These are phyloP conservation scores for Tachuris rubrigastra DNA, from an alignment of 2,113 vertebrate genomes.

Conservation along the genomic window DNA sequence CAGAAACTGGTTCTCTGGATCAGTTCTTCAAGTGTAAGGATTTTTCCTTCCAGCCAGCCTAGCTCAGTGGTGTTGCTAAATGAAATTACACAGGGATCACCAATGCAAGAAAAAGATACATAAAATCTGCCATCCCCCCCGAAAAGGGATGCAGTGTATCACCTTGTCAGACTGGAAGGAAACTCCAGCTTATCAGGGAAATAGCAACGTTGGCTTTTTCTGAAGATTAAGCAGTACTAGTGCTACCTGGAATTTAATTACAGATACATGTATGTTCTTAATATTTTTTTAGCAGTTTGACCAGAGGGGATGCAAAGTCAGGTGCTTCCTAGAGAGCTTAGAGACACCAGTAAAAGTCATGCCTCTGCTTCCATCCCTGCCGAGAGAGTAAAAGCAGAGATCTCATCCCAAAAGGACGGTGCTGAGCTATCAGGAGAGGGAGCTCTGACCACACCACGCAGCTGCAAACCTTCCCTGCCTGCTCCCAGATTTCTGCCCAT, in stretches of 20 bases:
- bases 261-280: not conserved
- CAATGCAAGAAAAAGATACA: not conserved
- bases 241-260: not conserved
- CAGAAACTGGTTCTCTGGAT: not conserved
- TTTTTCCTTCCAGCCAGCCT: not conserved
- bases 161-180: not conserved
- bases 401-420: accelerated
- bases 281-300: not conserved
- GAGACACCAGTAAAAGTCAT: not conserved
- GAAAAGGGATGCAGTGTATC: not conserved
- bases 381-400: not conserved
- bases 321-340: not conserved
- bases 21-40: not conserved
- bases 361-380: not conserved
- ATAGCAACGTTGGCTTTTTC: not conserved
- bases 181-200: not conserved
- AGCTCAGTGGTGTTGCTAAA: not conserved
- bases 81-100: conserved; percentile 1
- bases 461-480: not conserved
- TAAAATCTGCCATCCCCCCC: not conserved
- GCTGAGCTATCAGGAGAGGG: conserved; percentile 28
- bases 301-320: not conserved
- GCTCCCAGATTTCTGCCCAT: not conserved
- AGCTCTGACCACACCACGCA: not conserved
- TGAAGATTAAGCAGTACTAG: not conserved